These are phyloP conservation scores for Turritopsis dohrnii DNA, from an alignment of 30 jellyfish, hydroid and myxozoan species.

Conservation along the genomic window DNA sequence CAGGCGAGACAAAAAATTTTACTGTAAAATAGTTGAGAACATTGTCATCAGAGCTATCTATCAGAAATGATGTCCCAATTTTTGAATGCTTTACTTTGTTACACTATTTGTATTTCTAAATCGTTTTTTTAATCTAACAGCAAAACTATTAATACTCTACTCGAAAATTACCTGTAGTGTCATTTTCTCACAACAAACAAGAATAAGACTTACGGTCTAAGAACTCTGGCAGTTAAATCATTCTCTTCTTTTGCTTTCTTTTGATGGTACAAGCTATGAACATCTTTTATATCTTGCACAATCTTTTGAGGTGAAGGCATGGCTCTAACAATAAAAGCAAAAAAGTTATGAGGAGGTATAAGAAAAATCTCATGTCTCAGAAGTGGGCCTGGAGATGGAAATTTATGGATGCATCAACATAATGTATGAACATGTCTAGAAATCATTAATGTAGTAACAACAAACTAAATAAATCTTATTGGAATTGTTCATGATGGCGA, in stretches of 20 bases:
- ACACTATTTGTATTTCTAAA: too few species aligned
- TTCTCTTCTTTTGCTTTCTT: constrained; percentile 2
- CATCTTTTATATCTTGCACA: not conserved
- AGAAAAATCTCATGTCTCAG: too few species aligned
- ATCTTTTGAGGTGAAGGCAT: not conserved
- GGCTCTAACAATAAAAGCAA: not conserved
- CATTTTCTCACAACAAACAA: not conserved
- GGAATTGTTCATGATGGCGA: too few species aligned
- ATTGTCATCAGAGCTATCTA: not conserved
- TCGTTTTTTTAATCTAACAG: not conserved
- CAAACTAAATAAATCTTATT: too few species aligned
- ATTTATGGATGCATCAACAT: too few species aligned
- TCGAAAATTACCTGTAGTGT: not conserved
- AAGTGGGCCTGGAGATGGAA: too few species aligned
- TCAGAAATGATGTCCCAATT: too few species aligned
- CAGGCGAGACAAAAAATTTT: not conserved
- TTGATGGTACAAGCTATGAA: not conserved
- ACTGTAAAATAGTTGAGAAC: not conserved
- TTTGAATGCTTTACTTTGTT: too few species aligned
- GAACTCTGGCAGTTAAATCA: not conserved
- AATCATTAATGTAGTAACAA: too few species aligned
- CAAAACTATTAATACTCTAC: not conserved
- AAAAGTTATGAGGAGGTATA: too few species aligned
- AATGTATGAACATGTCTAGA: too few species aligned
- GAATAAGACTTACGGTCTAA: constrained; percentile 18